These are phyloP conservation scores for Andrena praecox DNA, from an alignment of 2,888 invertebrate species.

Conservation along the genomic window DNA sequence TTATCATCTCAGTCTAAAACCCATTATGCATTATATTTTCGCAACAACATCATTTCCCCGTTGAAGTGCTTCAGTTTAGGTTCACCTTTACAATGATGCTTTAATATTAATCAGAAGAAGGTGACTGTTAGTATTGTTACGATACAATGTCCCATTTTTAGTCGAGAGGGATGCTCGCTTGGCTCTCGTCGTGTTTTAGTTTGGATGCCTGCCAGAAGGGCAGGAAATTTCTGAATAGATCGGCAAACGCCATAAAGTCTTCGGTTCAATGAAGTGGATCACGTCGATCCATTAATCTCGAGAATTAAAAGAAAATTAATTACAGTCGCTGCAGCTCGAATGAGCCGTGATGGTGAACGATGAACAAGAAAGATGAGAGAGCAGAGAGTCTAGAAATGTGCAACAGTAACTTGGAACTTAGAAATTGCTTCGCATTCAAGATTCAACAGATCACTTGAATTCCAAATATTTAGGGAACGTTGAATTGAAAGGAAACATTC, in stretches of 20 bases:
- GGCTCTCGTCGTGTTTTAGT: background rate
- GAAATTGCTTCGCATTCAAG: no score
- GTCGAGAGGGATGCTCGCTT: background rate
- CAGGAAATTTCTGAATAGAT: conserved; percentile 58
- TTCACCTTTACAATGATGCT: no score
- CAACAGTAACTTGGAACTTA: conserved; percentile 8
- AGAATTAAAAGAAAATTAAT: conserved; percentile 83
- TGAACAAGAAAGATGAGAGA: conserved; percentile 66
- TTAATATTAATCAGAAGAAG: no score
- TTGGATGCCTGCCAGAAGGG: conserved; percentile 46
- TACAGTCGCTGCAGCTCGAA: conserved; percentile 76
- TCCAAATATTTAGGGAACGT: no score
- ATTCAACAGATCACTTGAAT: no score
- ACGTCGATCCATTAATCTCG: conserved; percentile 79
- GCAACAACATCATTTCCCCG: no score
- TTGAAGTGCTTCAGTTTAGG: no score
- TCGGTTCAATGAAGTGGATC: conserved; percentile 54
- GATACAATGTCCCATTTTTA: background rate
- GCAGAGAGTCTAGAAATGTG: conserved; percentile 49
- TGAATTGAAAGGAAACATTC: no score
- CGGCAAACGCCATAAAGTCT: conserved; percentile 58
- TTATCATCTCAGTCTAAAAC: no score
- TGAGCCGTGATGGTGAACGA: conserved; percentile 75
- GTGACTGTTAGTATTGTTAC: background rate
- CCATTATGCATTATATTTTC: no score